phyloP scores from a whole-genome alignment of 1,140 invertebrate species.

The Agraylea sexmaculata region DNA sequence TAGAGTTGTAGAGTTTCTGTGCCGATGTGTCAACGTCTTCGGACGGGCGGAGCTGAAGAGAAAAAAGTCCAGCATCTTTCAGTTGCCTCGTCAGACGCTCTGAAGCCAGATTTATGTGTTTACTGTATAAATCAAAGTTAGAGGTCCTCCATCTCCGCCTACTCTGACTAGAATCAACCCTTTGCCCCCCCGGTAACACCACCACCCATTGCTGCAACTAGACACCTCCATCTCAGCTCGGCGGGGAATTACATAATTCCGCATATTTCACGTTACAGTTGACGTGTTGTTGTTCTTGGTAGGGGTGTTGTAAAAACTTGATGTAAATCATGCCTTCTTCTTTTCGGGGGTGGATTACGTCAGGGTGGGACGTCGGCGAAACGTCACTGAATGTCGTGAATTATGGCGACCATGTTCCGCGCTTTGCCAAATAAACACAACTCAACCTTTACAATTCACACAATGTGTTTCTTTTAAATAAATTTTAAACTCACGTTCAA shows the following conservation, averaged over 20 bases:
- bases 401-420: no score
- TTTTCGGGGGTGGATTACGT: slow-evolving; percentile 3
- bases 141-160: slow-evolving; percentile 7
- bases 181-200: slow-evolving; percentile 14
- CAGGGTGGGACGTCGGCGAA: no score
- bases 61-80: slow-evolving; percentile 2
- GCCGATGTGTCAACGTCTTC: not conserved
- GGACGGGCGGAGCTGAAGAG: slow-evolving; percentile 6
- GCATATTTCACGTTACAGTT: slow-evolving; percentile 21
- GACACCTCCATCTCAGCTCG: slow-evolving; percentile 13
- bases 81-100: slow-evolving; percentile 30
- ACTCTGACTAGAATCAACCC: slow-evolving; percentile 2
- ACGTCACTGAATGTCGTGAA: no score
- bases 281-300: slow-evolving; percentile 21
- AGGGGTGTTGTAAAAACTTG: no score
- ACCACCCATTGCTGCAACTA: slow-evolving; percentile 11
- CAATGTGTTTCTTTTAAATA: no score
- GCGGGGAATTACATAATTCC: slow-evolving; percentile 21
- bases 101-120: slow-evolving; percentile 42
- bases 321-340: no score
- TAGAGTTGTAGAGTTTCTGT: no score
- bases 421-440: no score
- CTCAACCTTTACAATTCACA: no score
- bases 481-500: no score
- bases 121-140: slow-evolving; percentile 37